phyloP scores from a whole-genome alignment of 2,113 vertebrate genomes.

The Tragelaphus imberbis region DNA sequence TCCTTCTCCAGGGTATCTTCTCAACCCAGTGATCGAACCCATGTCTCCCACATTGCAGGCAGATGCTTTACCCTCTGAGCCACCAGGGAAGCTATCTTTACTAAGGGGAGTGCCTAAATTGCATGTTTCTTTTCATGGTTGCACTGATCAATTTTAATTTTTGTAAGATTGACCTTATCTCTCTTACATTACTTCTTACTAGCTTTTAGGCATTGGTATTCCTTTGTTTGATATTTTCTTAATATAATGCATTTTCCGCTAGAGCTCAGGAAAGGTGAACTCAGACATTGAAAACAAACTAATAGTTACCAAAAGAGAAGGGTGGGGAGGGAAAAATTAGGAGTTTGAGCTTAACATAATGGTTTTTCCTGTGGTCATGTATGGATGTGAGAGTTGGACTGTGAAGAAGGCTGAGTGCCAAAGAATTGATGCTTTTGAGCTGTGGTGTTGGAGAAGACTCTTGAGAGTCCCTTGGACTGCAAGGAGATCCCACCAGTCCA shows the following conservation, averaged over 20 bases:
- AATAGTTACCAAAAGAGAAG: background rate
- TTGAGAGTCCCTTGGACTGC: too few relatives aligned
- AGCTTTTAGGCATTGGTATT: background rate
- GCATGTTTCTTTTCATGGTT: background rate
- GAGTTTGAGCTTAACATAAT: background rate
- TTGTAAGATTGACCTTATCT: background rate
- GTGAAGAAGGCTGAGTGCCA: too few relatives aligned
- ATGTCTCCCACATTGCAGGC: fast-evolving
- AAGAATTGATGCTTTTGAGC: too few relatives aligned
- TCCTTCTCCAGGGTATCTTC: too few relatives aligned
- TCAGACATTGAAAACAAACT: background rate
- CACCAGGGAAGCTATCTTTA: too few relatives aligned
- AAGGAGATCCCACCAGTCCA: too few relatives aligned
- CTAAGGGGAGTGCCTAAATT: background rate
- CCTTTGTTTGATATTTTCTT: background rate
- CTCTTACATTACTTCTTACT: background rate
- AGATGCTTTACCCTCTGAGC: too few relatives aligned
- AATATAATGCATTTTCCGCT: background rate
- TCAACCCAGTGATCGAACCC: too few relatives aligned
- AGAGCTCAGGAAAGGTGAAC: background rate
- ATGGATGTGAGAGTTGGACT: too few relatives aligned
- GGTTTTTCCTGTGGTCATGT: too few relatives aligned
- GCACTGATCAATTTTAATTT: background rate
- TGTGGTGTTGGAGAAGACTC: too few relatives aligned
- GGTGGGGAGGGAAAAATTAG: background rate